These are phyloP conservation scores for Neodiprion virginianus DNA, from an alignment of 1,140 invertebrate species.

Conservation along the genomic window DNA sequence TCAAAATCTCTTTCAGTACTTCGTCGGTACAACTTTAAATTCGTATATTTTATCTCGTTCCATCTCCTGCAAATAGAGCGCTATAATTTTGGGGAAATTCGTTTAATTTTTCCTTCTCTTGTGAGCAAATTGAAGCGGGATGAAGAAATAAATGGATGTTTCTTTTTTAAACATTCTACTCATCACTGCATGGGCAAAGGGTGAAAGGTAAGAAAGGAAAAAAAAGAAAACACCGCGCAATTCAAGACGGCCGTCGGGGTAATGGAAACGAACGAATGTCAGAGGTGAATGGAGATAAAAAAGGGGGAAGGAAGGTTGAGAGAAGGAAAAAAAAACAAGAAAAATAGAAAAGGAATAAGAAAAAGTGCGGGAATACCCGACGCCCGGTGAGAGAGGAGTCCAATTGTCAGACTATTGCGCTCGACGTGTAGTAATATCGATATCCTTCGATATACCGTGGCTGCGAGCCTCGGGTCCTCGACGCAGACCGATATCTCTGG, in stretches of 20 bases:
- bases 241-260: not conserved
- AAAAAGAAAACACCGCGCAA: too few relatives aligned
- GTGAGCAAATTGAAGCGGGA: too few relatives aligned
- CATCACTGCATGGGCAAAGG: too few relatives aligned
- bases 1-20: too few relatives aligned
- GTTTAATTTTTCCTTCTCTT: too few relatives aligned
- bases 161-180: too few relatives aligned
- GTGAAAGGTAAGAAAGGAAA: too few relatives aligned
- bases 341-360: not conserved
- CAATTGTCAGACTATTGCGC: not conserved
- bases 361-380: not conserved
- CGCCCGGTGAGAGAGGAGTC: not conserved
- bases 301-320: not conserved
- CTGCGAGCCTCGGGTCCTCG: not conserved
- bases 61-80: too few relatives aligned
- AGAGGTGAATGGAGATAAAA: not conserved
- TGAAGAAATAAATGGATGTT: too few relatives aligned
- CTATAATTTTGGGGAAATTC: too few relatives aligned
- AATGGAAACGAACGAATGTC: not conserved
- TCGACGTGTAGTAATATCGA: not conserved
- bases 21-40: too few relatives aligned
- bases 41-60: too few relatives aligned
- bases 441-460: not conserved
- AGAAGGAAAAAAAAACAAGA: not conserved
- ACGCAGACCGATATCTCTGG: not conserved